A percentile compares a stretch with the other conserved stretches of the same genome.
phyloP scores from a whole-genome alignment of 2,113 vertebrate genomes.

The Xenopus laevis region DNA sequence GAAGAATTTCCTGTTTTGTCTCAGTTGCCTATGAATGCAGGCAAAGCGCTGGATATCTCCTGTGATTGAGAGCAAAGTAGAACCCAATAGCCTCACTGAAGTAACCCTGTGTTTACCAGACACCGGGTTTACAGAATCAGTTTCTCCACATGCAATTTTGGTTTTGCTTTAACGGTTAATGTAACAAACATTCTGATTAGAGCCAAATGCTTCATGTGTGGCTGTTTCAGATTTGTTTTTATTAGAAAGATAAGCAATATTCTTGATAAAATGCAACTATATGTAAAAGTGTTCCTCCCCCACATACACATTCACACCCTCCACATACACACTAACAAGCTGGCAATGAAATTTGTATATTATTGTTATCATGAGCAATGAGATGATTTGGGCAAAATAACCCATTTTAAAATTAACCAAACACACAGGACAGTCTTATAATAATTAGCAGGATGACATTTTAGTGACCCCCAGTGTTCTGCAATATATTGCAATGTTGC shows the following conservation, averaged over 20 bases:
- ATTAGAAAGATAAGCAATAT: not conserved
- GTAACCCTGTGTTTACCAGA: not conserved
- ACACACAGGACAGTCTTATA: too few relatives aligned
- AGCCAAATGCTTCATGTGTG: not conserved
- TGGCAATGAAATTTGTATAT: too few relatives aligned
- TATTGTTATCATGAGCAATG: too few relatives aligned
- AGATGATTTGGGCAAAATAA: too few relatives aligned
- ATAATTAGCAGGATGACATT: too few relatives aligned
- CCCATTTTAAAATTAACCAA: too few relatives aligned
- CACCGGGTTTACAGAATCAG: not conserved
- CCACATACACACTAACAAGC: too few relatives aligned
- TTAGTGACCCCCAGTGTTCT: too few relatives aligned
- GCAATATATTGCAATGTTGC: too few relatives aligned
- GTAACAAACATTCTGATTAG: not conserved
- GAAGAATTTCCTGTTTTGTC: conserved; percentile 45
- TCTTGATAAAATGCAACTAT: too few relatives aligned
- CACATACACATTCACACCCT: too few relatives aligned
- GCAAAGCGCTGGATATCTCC: conserved; percentile 20
- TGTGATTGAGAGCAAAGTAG: not conserved
- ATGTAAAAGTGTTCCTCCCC: too few relatives aligned
- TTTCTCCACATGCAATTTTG: not conserved
- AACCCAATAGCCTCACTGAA: not conserved
- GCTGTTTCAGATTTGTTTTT: not conserved
- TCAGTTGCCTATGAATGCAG: conserved; percentile 38
- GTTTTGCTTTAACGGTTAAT: not conserved